Base-by-base conservation (phyloP, 2,888 invertebrate species). In the Leucania comma region DNA sequence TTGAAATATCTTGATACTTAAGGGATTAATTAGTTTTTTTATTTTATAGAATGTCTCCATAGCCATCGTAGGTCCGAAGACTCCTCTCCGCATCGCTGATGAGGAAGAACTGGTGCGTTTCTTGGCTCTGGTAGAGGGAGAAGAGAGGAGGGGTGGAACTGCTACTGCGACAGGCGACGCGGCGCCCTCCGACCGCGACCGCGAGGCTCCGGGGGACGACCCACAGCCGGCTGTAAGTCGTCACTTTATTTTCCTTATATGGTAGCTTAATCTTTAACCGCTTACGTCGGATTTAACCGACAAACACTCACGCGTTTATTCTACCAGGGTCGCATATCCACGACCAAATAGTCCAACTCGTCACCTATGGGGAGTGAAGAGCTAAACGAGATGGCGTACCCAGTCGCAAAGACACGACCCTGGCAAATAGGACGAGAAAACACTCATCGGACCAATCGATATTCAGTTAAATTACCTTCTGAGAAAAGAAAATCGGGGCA, bases 11-110 rank as follows among this genome's bases (percentile, higher is more conserved):
- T n/a, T n/a, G 2, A 12, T 12, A 35, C 10, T 35, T 3, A 1
- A 35, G 35, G 35, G 3, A 9, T 42, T 42, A 17, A 42, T 17
- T 17, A 17, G 2, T 35, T 42, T 3, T 42, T 2, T 48, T 42
- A 38, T 61, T 10, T 75, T 80, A 1, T 93, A 98, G 98, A 99
- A 99, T 90, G 99, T 99, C 46, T 99, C 99, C 0, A 98, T 99
- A 88, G 99, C 98, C 0, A 97, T 99, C 69, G 99, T 99, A 4
- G 99, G 99, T 1, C 97, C 98, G 83, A 97, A 97, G 79, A 97
- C 97, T 32, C 96, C 97, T 0, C 98, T 99, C 84, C 97, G 97
- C 75, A 97, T 99, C 70, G 96, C 98, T 71, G 97, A 98, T 73
- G 99, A 99, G 87, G 97, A 97, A 1, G 98, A 98, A 66, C 82